A percentile compares a stretch with the other conserved stretches of the same genome.
Conservation (phyloP, 2,888 invertebrate species). For the Polyommatus icarus region DNA sequence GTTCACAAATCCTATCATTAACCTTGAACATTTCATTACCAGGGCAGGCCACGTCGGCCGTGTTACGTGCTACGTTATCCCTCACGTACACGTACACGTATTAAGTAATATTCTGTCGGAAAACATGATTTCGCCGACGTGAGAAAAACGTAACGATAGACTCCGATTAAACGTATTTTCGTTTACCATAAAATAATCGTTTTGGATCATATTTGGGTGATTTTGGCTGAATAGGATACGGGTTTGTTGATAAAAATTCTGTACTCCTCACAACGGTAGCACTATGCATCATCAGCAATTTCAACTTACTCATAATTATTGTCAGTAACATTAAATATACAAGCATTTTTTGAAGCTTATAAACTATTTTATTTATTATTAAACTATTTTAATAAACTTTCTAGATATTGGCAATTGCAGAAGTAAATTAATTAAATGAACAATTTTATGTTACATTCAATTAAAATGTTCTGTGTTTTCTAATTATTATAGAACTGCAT, state of each 20-base stretch:
- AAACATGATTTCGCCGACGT: slow-evolving; percentile 18
- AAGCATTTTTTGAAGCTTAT: no score
- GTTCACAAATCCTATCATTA: not conserved
- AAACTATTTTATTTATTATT: no score
- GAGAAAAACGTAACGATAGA: not conserved
- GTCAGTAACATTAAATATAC: no score
- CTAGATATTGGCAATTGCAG: no score
- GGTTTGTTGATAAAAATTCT: not conserved
- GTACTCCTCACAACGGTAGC: no score
- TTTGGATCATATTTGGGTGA: not conserved
- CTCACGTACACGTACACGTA: not conserved
- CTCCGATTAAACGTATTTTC: not conserved
- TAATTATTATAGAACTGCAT: not conserved
- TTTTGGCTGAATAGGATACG: not conserved
- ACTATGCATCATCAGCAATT: no score
- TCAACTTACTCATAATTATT: no score
- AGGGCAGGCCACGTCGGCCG: not conserved
- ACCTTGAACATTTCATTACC: slow-evolving; percentile 22
- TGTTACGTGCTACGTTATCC: not conserved
- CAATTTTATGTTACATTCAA: not conserved
- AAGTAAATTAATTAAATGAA: no score
- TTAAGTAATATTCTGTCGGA: slow-evolving; percentile 2
- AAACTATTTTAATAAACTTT: no score
- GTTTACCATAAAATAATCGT: not conserved
- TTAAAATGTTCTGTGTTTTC: not conserved